These are phyloP conservation scores for Muraenolepis orangiensis DNA, from an alignment of 2,797 vertebrate genomes.

Conservation along the genomic window DNA sequence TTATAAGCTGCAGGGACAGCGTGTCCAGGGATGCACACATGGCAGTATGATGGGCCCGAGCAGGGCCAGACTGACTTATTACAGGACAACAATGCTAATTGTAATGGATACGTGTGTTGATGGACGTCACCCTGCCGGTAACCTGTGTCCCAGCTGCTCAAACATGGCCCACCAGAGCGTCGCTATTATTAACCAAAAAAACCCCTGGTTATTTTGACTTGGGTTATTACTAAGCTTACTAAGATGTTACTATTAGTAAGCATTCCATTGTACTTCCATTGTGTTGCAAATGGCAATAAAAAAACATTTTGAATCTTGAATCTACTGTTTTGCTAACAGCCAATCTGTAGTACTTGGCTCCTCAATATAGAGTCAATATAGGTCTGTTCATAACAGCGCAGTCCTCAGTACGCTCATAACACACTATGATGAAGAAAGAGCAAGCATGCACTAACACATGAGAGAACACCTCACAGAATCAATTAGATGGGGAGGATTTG, in stretches of 20 bases:
- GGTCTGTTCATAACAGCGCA: neutral
- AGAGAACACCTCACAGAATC: neutral
- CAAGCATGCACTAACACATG: neutral
- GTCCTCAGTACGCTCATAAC: neutral
- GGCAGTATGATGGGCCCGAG: conserved; percentile 34
- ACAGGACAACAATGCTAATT: conserved; percentile 2
- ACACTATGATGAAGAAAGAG: neutral
- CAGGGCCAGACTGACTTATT: conserved; percentile 17
- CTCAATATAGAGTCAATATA: neutral
- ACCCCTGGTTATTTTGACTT: neutral
- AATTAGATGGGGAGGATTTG: neutral
- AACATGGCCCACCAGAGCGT: neutral
- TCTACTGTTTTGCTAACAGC: too few species aligned
- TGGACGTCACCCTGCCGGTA: neutral
- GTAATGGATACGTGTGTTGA: neutral
- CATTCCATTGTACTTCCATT: too few species aligned
- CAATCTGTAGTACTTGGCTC: neutral
- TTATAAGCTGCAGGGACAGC: conserved; percentile 44
- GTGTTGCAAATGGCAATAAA: too few species aligned
- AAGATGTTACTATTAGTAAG: too few species aligned
- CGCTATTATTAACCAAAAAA: neutral
- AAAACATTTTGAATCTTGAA: too few species aligned
- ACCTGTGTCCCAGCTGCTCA: neutral
- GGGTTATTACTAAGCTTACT: conserved; percentile 1
- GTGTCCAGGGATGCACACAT: conserved; percentile 29